Percentiles rank a stretch among this genome's conserved stretches.
Conservation (phyloP, 2,797 vertebrate genomes). For the Melanotaenia trifasciata region DNA sequence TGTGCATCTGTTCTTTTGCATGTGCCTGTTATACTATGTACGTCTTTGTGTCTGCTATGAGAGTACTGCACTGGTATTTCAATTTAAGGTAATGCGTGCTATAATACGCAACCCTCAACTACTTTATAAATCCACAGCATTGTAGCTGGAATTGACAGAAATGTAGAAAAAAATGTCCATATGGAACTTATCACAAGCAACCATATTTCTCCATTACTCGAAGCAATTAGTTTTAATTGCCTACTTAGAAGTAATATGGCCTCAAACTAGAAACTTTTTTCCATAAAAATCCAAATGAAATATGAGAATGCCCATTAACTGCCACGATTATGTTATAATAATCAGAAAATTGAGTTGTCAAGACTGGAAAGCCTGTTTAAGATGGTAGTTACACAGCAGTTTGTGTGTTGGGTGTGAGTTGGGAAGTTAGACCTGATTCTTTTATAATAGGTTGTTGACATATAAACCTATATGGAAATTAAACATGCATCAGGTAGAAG, state of each 20-base stretch:
- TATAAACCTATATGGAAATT: not conserved
- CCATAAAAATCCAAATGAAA: conserved; percentile 68
- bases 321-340: conserved; percentile 66
- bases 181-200: conserved; percentile 72
- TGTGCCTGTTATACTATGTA: conserved; percentile 3
- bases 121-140: conserved; percentile 43
- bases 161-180: conserved; percentile 61
- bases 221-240: conserved; percentile 81
- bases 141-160: conserved; percentile 51
- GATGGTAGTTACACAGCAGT: conserved; percentile 42
- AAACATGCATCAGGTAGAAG: not conserved
- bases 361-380: conserved; percentile 48
- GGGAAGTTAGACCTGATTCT: not conserved
- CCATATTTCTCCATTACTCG: conserved; percentile 65
- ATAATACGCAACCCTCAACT: conserved; percentile 39
- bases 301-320: conserved; percentile 73
- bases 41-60: conserved; percentile 16
- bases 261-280: conserved; percentile 61
- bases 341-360: conserved; percentile 72
- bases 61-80: conserved; percentile 37
- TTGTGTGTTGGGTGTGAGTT: conserved; percentile 3
- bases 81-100: conserved; percentile 41
- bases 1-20: conserved; percentile 1
- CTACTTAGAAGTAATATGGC: conserved; percentile 75
- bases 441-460: not conserved